Conservation (phyloP, 2,797 vertebrate species). For the Chaetodon trifasciatus region DNA sequence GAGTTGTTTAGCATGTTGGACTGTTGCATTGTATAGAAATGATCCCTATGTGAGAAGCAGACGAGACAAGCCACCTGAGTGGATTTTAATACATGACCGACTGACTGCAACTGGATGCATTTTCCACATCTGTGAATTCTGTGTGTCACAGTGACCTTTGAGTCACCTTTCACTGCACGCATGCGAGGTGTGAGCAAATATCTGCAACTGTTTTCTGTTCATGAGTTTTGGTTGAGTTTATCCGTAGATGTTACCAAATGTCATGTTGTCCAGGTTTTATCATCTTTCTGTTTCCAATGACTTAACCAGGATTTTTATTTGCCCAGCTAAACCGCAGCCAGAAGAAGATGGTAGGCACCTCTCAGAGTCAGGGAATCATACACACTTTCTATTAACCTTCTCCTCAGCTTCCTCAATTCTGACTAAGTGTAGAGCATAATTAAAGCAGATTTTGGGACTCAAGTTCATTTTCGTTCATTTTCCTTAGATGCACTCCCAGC, state of each 20-base stretch:
- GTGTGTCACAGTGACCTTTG: constrained; percentile 27
- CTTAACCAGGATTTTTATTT: neutral
- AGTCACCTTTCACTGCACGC: constrained; percentile 39
- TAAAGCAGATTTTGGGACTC: neutral
- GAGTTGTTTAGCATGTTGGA: constrained; percentile 39
- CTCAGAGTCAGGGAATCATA: constrained; percentile 24
- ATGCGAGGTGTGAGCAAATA: constrained; percentile 38
- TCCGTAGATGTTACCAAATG: neutral
- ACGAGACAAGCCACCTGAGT: constrained; percentile 16
- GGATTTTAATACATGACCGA: constrained; percentile 28
- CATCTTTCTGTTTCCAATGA: neutral
- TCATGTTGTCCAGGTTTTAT: neutral
- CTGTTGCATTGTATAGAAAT: constrained; percentile 1
- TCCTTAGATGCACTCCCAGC: constrained; percentile 60
- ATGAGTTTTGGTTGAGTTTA: neutral
- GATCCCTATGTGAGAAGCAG: constrained; percentile 2
- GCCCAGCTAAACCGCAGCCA: neutral
- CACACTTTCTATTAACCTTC: constrained; percentile 6
- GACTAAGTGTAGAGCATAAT: constrained; percentile 5
- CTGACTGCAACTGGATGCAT: constrained; percentile 47
- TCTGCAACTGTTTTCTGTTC: constrained; percentile 4
- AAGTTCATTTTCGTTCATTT: constrained; percentile 58
- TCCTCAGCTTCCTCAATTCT: constrained; percentile 10
- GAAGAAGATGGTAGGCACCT: constrained; percentile 36
- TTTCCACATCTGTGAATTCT: constrained; percentile 34